Base-by-base conservation (phyloP, 1,140 invertebrate genomes). In the Drosophila serrata region DNA sequence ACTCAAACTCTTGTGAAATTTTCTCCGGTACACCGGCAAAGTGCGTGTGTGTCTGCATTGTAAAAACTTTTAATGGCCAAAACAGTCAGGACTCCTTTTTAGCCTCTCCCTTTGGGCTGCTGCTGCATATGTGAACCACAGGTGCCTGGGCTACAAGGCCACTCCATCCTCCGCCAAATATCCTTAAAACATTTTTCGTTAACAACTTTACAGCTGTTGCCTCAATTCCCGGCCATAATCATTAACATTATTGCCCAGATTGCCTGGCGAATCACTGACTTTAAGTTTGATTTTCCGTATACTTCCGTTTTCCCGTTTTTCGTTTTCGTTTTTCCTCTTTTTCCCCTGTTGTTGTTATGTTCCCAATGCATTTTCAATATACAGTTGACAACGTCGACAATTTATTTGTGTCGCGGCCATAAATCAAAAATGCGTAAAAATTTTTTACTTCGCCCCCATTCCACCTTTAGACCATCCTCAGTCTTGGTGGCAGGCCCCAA, bases 401-500 rank as follows among this genome's bases (percentile, higher is more conserved):
- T 87, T 87, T 87, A 90, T 90, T 90, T 79, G 45, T 37, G 63
- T 63, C 46, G 42, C n/a, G 4, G 72, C 73, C 85, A 90, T 90
- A 90, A 90, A 90, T 90, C 85, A 90, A 90, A 90, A 90, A 90
- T 90, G 86, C 81, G 85, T 90, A 90, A 90, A 87, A 88, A 85
- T 90, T 81, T 81, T 88, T 72, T 85, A 69, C 72, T 57, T 73
- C 64, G 58, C 58, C 55, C 56, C 64, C 64, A 49, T 35, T 9
- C 12, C 6, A 31, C 35, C 42, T 39, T n/a, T 39, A 51, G 17
- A 15, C 42, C 39, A 24, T 33, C 57, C 24, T 12, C 31, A 24
- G 51, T 53, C 51, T 33, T 53, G 31, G 35, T 22, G 27, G 45
- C 37, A 35, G 9, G 24, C 7, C 45, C 60, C 24, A 51, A 45